Evolutionary conservation across 1,140 invertebrate genomes (phyloP).

Genomic region (Drosophila biarmipes): DNA sequence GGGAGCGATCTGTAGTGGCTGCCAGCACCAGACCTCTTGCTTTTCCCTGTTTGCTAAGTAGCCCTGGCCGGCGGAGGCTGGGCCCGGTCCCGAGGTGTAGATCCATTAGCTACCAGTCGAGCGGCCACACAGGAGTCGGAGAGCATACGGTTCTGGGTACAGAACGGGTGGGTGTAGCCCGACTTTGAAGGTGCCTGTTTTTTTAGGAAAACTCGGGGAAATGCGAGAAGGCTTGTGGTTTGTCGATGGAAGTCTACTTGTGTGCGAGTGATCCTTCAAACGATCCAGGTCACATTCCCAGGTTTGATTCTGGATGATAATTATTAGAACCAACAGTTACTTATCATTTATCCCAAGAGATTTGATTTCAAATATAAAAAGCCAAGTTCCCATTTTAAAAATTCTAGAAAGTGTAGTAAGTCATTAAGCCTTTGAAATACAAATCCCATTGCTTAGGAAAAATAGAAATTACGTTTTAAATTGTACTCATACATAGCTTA

Average conservation of each 20-base stretch:
- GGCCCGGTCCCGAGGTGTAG: conserved; percentile 56
- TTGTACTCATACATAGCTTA: too few relatives aligned
- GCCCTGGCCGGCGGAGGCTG: conserved; percentile 29
- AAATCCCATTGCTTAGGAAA: too few relatives aligned
- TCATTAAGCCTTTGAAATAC: too few relatives aligned
- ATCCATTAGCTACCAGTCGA: conserved; percentile 72
- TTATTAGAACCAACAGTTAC: too few relatives aligned
- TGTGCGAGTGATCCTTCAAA: not conserved
- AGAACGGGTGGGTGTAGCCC: conserved; percentile 24
- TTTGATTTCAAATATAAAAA: too few relatives aligned
- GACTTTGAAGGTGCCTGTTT: conserved; percentile 22
- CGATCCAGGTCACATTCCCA: not conserved
- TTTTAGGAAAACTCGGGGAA: conserved; percentile 1
- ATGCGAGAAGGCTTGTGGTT: conserved; percentile 17
- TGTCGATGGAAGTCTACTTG: not conserved
- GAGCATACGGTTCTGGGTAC: conserved; percentile 5
- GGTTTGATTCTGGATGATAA: not conserved
- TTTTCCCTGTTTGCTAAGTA: conserved; percentile 53
- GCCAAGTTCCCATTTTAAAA: too few relatives aligned
- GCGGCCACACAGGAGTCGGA: conserved; percentile 25
- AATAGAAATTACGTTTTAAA: too few relatives aligned
- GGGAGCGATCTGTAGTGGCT: conserved; percentile 42
- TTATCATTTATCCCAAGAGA: too few relatives aligned
- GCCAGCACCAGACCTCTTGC: conserved; percentile 8
- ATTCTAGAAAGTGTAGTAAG: too few relatives aligned